Conservation (phyloP, 2,797 vertebrate species). For the Sebastes paucispinis region DNA sequence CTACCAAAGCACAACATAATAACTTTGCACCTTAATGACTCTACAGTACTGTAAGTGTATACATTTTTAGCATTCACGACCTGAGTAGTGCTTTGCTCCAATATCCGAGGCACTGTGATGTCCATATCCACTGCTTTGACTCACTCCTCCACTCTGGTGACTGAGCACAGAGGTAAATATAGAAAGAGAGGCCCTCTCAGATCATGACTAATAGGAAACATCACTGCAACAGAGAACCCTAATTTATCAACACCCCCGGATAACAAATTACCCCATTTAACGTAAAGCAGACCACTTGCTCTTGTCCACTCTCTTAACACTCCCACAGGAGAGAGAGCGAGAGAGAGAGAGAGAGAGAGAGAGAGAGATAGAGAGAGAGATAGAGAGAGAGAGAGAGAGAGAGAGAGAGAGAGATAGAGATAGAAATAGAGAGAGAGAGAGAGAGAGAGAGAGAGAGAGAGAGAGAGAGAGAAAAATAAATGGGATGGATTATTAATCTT, state of each 20-base stretch:
- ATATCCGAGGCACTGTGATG: not conserved
- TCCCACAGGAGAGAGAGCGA: constrained; percentile 15
- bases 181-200: constrained; percentile 29
- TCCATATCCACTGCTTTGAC: not conserved
- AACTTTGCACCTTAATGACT: not conserved
- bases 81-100: not conserved
- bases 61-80: not conserved
- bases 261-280: constrained; percentile 69
- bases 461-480: constrained; percentile 21
- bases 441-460: constrained; percentile 3
- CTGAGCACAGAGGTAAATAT: constrained; percentile 41
- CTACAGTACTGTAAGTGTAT: not conserved
- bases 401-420: not conserved
- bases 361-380: not conserved
- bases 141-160: constrained; percentile 19
- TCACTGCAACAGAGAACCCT: constrained; percentile 41
- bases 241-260: constrained; percentile 65
- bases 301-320: constrained; percentile 34
- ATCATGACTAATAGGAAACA: constrained; percentile 62
- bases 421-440: not conserved
- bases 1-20: not conserved
- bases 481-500: constrained; percentile 52
- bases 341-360: constrained; percentile 2
- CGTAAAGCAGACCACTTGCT: constrained; percentile 52
- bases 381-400: not conserved